These are phyloP conservation scores for Thalassarche chlororhynchos DNA, from an alignment of 2,113 vertebrate species.

Conservation along the genomic window DNA sequence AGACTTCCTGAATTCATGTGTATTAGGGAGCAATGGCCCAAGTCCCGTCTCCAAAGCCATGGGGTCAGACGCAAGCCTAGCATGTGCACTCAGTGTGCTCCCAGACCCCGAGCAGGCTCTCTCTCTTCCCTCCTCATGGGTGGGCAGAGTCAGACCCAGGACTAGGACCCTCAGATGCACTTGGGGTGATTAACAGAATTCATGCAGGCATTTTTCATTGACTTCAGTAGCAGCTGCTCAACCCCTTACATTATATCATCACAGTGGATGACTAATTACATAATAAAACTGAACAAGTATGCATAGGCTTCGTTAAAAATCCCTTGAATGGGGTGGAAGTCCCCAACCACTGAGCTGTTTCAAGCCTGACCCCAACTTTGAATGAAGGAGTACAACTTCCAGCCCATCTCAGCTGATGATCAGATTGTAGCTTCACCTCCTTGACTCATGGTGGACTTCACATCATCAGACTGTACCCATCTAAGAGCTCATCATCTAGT, in stretches of 20 bases:
- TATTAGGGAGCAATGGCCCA: background rate
- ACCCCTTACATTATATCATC: background rate
- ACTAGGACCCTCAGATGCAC: background rate
- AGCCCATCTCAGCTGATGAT: background rate
- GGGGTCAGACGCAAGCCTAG: background rate
- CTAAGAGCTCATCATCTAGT: background rate
- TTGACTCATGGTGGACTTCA: slow-evolving; percentile 15
- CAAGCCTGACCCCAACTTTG: background rate
- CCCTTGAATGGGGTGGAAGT: background rate
- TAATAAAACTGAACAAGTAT: background rate
- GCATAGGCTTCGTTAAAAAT: background rate
- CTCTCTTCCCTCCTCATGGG: background rate
- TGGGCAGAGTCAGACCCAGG: background rate
- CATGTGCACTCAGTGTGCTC: background rate
- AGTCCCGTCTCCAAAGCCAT: background rate
- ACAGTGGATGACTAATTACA: background rate
- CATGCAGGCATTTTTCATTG: background rate
- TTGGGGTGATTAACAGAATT: background rate
- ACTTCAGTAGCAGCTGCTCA: slow-evolving; percentile 21
- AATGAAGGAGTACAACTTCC: background rate
- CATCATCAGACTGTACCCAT: background rate
- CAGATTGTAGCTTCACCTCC: background rate
- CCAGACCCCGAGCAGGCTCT: background rate
- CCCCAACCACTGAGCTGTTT: background rate
- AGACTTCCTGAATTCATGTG: background rate